A percentile compares a stretch with the other conserved stretches of the same genome.
Conservation (phyloP, 2,113 vertebrate genomes). For the Oryzias melastigma region DNA sequence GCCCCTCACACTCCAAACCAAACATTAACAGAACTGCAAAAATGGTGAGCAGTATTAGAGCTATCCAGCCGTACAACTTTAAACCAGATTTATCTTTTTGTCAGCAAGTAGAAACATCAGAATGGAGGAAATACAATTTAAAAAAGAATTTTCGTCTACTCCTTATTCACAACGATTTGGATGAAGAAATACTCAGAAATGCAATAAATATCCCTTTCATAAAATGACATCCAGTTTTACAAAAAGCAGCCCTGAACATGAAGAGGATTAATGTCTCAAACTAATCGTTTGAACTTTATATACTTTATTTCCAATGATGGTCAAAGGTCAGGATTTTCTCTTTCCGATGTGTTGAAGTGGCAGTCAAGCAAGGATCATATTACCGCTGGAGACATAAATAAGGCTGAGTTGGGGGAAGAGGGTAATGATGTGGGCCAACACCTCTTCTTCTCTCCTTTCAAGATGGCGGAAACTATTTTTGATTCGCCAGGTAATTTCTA, state of each 20-base stretch:
- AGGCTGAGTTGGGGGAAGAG: conserved; percentile 55
- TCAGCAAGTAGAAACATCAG: no score
- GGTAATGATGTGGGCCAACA: conserved; percentile 64
- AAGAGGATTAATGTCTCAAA: conserved; percentile 25
- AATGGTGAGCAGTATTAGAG: no score
- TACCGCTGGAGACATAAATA: conserved; percentile 68
- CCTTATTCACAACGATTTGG: no score
- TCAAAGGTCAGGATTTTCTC: conserved; percentile 55
- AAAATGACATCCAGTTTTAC: no score
- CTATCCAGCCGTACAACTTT: no score
- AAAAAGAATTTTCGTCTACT: no score
- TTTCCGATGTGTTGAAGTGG: conserved; percentile 43
- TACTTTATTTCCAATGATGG: conserved; percentile 41
- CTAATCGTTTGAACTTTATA: conserved; percentile 27
- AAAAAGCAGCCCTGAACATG: conserved; percentile 19
- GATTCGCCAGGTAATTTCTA: conserved; percentile 29
- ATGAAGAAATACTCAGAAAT: no score
- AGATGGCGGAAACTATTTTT: conserved; percentile 19
- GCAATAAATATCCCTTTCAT: no score
- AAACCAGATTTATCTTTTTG: no score
- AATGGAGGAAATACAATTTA: no score
- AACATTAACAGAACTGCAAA: no score
- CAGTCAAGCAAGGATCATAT: conserved; percentile 63
- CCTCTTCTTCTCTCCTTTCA: conserved; percentile 38
- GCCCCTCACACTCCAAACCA: no score